phyloP scores from a whole-genome alignment of 1,140 invertebrate species.

The Zaprionus camerounensis region DNA sequence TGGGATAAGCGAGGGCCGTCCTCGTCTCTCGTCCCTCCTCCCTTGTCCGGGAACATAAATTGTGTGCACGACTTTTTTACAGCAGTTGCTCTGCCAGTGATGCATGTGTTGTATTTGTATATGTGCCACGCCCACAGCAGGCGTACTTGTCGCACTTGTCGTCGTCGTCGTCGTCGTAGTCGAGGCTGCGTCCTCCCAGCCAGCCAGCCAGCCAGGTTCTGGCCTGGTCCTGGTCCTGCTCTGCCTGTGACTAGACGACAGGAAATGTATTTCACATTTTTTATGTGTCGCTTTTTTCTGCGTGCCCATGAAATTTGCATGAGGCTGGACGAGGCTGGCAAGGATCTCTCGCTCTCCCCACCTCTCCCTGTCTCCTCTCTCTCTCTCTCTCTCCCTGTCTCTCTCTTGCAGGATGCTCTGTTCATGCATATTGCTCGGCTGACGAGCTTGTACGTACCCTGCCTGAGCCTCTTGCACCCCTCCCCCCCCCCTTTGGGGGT shows the following conservation, averaged over 20 bases:
- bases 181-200: slow-evolving; percentile 35
- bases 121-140: slow-evolving; percentile 54
- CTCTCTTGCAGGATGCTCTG: slow-evolving; percentile 2
- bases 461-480: neutral
- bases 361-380: too few species aligned
- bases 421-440: neutral
- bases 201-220: slow-evolving; percentile 11
- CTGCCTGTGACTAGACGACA: slow-evolving; percentile 72
- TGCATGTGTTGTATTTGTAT: slow-evolving; percentile 32
- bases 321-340: slow-evolving; percentile 60
- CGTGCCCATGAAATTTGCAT: slow-evolving; percentile 75
- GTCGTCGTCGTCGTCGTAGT: slow-evolving; percentile 42
- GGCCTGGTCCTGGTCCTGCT: slow-evolving; percentile 4
- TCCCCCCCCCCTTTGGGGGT: neutral
- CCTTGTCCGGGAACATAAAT: slow-evolving; percentile 52
- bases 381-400: too few species aligned
- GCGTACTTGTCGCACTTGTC: slow-evolving; percentile 76
- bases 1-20: slow-evolving; percentile 56
- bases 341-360: slow-evolving; percentile 17
- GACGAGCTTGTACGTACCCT: slow-evolving; percentile 1
- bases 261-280: slow-evolving; percentile 83
- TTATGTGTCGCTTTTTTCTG: slow-evolving; percentile 72
- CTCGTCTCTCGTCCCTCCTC: neutral
- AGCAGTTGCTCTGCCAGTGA: slow-evolving; percentile 30
- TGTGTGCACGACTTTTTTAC: slow-evolving; percentile 57